Percentiles rank a stretch among this genome's conserved stretches.
These are phyloP conservation scores for Aleiodes testaceus DNA, from an alignment of 2,888 invertebrate genomes.

Conservation along the genomic window DNA sequence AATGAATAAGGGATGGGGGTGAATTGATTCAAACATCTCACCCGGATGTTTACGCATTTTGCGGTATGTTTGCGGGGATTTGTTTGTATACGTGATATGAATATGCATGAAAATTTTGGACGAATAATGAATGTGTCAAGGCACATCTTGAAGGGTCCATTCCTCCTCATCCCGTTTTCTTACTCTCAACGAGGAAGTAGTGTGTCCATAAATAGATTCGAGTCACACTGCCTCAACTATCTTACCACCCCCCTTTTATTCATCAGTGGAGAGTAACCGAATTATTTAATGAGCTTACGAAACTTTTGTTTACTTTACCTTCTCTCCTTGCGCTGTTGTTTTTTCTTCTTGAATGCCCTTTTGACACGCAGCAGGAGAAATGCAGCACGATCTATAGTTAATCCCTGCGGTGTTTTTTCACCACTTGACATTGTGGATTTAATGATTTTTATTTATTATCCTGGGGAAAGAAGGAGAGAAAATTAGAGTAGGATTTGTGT, in stretches of 20 bases:
- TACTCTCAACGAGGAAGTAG: too few relatives aligned
- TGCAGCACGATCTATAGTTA: constrained; percentile 92
- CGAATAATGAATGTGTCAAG: constrained; percentile 10
- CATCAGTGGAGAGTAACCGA: too few relatives aligned
- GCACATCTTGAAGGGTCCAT: not conserved
- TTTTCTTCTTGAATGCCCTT: constrained; percentile 92
- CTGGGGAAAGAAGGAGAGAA: not conserved
- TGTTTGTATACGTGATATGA: constrained; percentile 18
- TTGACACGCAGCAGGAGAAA: constrained; percentile 90
- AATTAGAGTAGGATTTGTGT: not conserved
- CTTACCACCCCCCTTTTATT: too few relatives aligned
- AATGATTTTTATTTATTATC: not conserved
- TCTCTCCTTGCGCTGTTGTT: constrained; percentile 89
- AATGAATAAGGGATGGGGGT: not conserved
- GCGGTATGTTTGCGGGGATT: not conserved
- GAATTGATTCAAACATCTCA: constrained; percentile 14
- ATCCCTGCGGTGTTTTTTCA: constrained; percentile 76
- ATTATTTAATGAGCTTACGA: not conserved
- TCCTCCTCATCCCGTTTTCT: too few relatives aligned
- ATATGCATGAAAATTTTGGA: constrained; percentile 19
- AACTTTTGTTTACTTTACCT: constrained; percentile 75
- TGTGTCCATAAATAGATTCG: too few relatives aligned
- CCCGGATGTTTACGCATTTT: not conserved
- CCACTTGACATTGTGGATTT: constrained; percentile 67
- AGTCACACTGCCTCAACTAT: too few relatives aligned